Base-by-base conservation (phyloP, 2,113 vertebrate genomes). In the Aphyosemion australe region DNA sequence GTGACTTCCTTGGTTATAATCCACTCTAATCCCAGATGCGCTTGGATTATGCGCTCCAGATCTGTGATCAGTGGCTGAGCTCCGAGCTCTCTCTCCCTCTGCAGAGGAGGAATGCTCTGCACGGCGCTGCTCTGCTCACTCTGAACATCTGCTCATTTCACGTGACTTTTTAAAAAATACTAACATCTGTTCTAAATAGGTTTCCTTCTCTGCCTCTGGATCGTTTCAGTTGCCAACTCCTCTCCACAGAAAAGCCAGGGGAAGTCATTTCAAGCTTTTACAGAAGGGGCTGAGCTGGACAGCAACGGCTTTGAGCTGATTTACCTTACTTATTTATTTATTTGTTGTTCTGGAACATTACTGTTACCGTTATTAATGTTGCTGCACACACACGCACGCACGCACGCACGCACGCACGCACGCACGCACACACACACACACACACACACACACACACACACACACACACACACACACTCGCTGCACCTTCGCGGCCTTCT, bases 181-280 rank as follows among this genome's bases (percentile, higher is more conserved):
- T 81, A 94, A 95, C 95, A 96, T 95, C 94, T 96, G 95, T 92
- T 94, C 93, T 94, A 94, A 94, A 95, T 93, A 94, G 93, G 91
- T 92, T 92, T 92, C 92, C 89, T 93, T 94, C 93, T 91, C 92
- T 94, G 95, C 92, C 93, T 94, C 93, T 91, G 92, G 91, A 86
- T 90, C 91, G 92, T 89, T 91, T 92, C 94, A 88, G 90, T 92
- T 91, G 94, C 94, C 92, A 93, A 87, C 81, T 84, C 72, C 65
- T 76, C 76, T 87, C 80, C 63, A 53, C 56, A 43, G 48, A 72
- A 84, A 75, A 70, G n/a, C n/a, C n/a, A n/a, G 76, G 79, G 69
- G 76, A 83, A 74, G 58, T 51, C 78, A 64, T 72, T 85, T 59
- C 31, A 71, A 57, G 37, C 19, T 26, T 18, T 54, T 61, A 51